Percentiles rank a stretch among this genome's conserved stretches.
Conservation (phyloP, 2,888 invertebrate species). For the Ctenicera cuprea region DNA sequence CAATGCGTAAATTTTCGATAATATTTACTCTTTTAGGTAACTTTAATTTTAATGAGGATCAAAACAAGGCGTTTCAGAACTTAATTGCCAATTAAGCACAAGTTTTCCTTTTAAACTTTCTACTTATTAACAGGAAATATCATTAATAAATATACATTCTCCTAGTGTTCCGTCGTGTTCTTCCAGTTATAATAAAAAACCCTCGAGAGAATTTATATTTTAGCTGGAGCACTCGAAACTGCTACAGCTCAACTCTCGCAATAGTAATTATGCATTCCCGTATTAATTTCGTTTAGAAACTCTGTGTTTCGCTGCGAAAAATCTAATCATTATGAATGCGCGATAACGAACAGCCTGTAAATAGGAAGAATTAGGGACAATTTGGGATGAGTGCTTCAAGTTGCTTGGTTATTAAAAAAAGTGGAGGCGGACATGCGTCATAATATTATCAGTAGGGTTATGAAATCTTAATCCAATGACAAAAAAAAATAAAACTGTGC, state of each 20-base stretch:
- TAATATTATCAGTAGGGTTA: neutral
- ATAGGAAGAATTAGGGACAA: constrained; percentile 1
- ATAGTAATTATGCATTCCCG: neutral
- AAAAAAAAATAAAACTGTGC: no score
- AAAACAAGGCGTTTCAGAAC: neutral
- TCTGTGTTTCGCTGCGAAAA: neutral
- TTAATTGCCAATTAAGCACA: constrained; percentile 12
- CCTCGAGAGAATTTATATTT: no score
- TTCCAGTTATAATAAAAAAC: no score
- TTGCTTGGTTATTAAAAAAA: neutral
- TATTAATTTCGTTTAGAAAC: constrained; percentile 2
- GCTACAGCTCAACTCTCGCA: no score
- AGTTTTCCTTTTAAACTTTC: neutral
- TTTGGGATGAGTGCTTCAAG: neutral
- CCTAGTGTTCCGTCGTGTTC: no score
- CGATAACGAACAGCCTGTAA: constrained; percentile 8
- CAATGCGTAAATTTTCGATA: no score
- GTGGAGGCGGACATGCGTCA: neutral
- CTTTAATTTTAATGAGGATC: no score
- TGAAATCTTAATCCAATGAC: neutral
- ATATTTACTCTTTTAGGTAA: no score
- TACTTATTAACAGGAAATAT: constrained; percentile 3
- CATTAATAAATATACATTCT: neutral
- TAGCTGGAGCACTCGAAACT: no score
- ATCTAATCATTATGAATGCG: constrained; percentile 10